These are phyloP conservation scores for Loxodonta africana DNA, from an alignment of 2,113 vertebrate genomes.

Conservation along the genomic window DNA sequence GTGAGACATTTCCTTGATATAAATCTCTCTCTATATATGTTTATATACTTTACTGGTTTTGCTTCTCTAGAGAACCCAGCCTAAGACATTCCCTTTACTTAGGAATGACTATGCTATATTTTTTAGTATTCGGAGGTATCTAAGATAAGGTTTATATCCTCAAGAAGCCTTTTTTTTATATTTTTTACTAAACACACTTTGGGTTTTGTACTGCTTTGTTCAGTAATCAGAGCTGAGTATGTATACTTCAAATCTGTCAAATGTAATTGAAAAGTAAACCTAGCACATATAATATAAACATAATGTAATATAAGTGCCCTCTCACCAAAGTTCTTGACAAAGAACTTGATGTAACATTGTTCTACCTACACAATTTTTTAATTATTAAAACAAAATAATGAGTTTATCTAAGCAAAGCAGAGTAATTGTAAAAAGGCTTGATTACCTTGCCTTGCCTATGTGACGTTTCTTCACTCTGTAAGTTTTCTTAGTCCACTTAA, in stretches of 20 bases:
- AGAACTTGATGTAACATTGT: background rate
- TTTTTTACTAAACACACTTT: background rate
- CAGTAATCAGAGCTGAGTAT: background rate
- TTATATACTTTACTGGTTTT: no score
- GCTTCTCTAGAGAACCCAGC: no score
- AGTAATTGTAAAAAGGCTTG: background rate
- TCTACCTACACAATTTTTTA: background rate
- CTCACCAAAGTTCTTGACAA: background rate
- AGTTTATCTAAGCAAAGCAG: background rate
- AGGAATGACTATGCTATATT: background rate
- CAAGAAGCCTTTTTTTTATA: background rate
- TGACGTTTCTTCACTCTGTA: background rate
- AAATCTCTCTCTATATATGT: no score
- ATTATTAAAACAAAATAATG: background rate
- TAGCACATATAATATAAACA: background rate
- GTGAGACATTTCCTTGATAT: no score
- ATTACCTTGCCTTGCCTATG: background rate
- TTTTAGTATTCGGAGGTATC: background rate
- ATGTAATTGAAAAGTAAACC: background rate
- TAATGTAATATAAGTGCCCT: background rate
- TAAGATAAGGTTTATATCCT: background rate
- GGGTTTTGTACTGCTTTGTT: background rate
- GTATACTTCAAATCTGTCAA: background rate
- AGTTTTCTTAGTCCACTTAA: background rate
- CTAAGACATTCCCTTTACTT: background rate